Evolutionary conservation across 2,113 vertebrate species (phyloP).

Genomic region (Amblyornis subalaris): DNA sequence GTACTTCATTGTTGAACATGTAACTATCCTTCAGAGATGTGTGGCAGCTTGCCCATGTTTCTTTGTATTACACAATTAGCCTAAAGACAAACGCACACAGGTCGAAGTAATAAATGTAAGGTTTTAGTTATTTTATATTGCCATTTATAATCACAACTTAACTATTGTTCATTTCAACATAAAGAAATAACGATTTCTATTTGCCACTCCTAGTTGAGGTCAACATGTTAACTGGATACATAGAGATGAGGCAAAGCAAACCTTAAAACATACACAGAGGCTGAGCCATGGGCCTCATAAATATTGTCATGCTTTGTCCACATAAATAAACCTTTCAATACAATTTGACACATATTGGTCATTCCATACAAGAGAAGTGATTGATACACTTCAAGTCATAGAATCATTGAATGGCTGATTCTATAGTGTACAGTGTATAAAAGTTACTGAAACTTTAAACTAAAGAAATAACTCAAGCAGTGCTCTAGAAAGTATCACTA

Average conservation of each 20-base stretch:
- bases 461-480: background rate
- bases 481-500: background rate
- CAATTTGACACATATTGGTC: background rate
- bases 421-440: background rate
- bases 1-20: background rate
- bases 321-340: background rate
- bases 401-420: background rate
- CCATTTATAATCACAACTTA: background rate
- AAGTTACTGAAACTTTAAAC: background rate
- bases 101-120: background rate
- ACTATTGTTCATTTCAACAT: background rate
- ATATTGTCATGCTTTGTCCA: background rate
- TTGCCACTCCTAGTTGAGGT: background rate
- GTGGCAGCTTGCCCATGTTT: background rate
- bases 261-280: background rate
- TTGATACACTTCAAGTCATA: background rate
- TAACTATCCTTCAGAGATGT: background rate
- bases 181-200: background rate
- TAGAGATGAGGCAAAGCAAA: background rate
- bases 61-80: background rate
- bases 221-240: accelerated
- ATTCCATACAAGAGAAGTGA: background rate
- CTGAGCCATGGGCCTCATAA: background rate
- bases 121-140: background rate
- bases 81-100: background rate